Base-by-base conservation (phyloP, 2,888 invertebrate species). In the Troides aeacus region DNA sequence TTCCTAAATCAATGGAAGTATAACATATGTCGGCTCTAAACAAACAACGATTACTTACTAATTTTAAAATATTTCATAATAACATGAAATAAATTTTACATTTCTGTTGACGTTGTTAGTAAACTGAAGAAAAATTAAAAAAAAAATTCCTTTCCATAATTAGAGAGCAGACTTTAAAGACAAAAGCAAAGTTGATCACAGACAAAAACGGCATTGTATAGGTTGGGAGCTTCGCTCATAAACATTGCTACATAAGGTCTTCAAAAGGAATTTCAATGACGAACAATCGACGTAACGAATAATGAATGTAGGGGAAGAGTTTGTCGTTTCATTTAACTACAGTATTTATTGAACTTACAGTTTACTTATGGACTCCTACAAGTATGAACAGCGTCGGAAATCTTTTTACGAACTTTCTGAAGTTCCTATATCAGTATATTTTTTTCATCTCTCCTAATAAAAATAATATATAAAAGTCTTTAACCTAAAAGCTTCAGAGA, bases 301-400 rank as follows among this genome's bases (percentile, higher is more conserved):
- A 70, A 70, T 70, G 66, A 66, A 70, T 66, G 66, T 70, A 70
- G 70, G 56, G 66, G 66, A 64, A 70, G 70, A 66, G 66, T 66
- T 70, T 60, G 70, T 66, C 70, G 63, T 70, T 70, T 70, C 66
- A 70, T 66, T 66, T 70, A 66, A 66, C 66, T 70, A 70, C 70
- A 63, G 70, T 66, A 70, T 66, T 70, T 70, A 63, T 63, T 63
- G 66, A 66, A 63, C 63, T 70, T 66, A 23, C 42, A 70, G 70
- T 36, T 66, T 70, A 23, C 60, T 60, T 39, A 65, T 61, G 57
- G 61, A 65, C 62, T 46, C 63, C 60, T 66, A 46, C 59, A 39
- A 46, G 30, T 4, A 30, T 30, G 30, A 62, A 50, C 62, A 57
- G 62, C 62, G 66, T 24, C 36, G 63, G 46, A 30, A 64, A 65